These are phyloP conservation scores for Lepidostoma basale DNA, from an alignment of 1,140 invertebrate genomes.

Conservation along the genomic window DNA sequence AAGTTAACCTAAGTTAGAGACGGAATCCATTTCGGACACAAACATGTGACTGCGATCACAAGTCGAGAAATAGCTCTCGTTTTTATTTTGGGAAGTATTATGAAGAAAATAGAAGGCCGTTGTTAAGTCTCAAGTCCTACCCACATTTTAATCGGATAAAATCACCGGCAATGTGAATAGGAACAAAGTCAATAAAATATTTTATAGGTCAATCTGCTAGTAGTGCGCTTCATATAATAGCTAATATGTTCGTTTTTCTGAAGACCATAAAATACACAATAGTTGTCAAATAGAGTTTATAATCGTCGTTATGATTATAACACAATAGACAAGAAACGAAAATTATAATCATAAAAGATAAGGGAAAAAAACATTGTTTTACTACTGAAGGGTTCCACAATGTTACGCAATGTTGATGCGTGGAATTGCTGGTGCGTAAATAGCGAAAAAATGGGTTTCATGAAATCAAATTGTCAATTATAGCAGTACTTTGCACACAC, in stretches of 20 bases:
- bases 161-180: conserved; percentile 12
- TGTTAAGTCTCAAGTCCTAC: conserved; percentile 24
- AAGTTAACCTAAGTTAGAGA: conserved; percentile 8
- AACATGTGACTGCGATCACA: conserved; percentile 35
- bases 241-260: too few relatives aligned
- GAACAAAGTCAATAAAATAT: neutral
- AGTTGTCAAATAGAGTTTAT: too few relatives aligned
- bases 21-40: conserved; percentile 26
- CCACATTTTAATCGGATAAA: conserved; percentile 7
- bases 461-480: neutral
- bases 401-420: conserved; percentile 34
- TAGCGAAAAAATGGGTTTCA: conserved; percentile 2
- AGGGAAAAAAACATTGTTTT: conserved; percentile 27
- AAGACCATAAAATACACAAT: too few relatives aligned
- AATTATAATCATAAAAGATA: too few relatives aligned
- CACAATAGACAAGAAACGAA: too few relatives aligned
- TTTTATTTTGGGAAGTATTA: conserved; percentile 27
- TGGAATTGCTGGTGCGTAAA: conserved; percentile 17
- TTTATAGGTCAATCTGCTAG: conserved; percentile 27
- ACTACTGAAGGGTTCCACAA: conserved; percentile 26
- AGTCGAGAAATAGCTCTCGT: conserved; percentile 30
- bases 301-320: too few relatives aligned
- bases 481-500: neutral
- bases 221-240: too few relatives aligned
- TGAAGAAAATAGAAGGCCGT: conserved; percentile 4